Percentiles rank a stretch among this genome's conserved stretches.
Evolutionary conservation across 1,140 invertebrate species (phyloP).

Genomic region (Maconellicoccus hirsutus): DNA sequence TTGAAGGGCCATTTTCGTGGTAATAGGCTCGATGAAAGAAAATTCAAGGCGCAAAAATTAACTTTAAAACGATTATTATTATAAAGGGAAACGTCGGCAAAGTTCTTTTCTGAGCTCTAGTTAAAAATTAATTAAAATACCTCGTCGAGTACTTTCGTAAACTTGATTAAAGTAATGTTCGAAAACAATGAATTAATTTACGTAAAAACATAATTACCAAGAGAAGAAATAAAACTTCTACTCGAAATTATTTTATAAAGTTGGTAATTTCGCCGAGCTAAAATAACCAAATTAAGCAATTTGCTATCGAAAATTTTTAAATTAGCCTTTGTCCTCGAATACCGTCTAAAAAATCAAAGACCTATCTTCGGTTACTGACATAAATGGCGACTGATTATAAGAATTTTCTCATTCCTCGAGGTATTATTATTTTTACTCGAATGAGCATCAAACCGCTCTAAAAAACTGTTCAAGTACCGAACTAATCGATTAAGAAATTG

Average conservation of each 20-base stretch:
- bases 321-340: too few species aligned
- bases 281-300: neutral
- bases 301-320: too few species aligned
- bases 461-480: neutral
- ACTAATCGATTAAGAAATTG: neutral
- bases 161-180: slow-evolving; percentile 5
- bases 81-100: neutral
- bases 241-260: neutral
- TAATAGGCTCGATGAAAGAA: neutral
- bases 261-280: neutral
- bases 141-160: neutral
- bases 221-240: neutral
- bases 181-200: neutral
- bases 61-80: neutral
- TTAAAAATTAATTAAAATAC: slow-evolving; percentile 10
- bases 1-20: neutral
- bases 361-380: too few species aligned
- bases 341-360: too few species aligned
- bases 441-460: neutral
- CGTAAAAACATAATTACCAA: neutral
- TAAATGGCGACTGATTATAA: too few species aligned
- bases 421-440: neutral
- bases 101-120: neutral
- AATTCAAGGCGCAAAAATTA: slow-evolving; percentile 4
- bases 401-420: too few species aligned